A percentile compares a stretch with the other conserved stretches of the same genome.
phyloP scores from a whole-genome alignment of 2,113 vertebrate genomes.

The Athene cunicularia region DNA sequence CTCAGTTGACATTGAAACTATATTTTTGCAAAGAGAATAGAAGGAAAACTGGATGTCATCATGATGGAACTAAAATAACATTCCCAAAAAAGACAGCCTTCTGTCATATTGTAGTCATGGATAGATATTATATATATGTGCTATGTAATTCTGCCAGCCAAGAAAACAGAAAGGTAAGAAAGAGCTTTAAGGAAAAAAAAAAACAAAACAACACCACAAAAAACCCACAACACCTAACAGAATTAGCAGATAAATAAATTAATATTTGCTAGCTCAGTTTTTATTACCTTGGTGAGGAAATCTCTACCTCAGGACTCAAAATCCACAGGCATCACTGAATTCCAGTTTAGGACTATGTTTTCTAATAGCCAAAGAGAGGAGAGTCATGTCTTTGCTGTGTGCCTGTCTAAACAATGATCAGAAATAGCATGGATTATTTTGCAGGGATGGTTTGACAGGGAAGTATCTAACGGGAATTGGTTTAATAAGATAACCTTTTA shows the following conservation, averaged over 20 bases:
- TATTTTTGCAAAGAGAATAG: neutral
- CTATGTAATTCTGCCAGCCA: neutral
- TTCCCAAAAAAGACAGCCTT: neutral
- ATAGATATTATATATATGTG: neutral
- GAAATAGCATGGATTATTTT: constrained; percentile 33
- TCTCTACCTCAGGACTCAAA: neutral
- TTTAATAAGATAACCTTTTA: constrained; percentile 33
- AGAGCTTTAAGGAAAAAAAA: accelerated
- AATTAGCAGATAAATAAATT: neutral
- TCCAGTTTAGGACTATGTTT: neutral
- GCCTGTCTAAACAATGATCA: neutral
- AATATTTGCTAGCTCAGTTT: neutral
- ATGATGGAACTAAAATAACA: neutral
- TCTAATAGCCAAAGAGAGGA: neutral
- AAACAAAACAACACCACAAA: no score
- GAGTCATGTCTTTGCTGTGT: neutral
- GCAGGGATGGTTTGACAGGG: neutral
- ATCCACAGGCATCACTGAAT: neutral
- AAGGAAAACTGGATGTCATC: neutral
- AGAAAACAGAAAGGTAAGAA: neutral
- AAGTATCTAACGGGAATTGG: neutral
- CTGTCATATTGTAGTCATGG: neutral
- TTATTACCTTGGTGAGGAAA: neutral
- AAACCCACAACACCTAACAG: neutral
- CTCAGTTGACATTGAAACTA: neutral